Conservation (phyloP, 2,113 vertebrate species). For the Trogon surrucura region DNA sequence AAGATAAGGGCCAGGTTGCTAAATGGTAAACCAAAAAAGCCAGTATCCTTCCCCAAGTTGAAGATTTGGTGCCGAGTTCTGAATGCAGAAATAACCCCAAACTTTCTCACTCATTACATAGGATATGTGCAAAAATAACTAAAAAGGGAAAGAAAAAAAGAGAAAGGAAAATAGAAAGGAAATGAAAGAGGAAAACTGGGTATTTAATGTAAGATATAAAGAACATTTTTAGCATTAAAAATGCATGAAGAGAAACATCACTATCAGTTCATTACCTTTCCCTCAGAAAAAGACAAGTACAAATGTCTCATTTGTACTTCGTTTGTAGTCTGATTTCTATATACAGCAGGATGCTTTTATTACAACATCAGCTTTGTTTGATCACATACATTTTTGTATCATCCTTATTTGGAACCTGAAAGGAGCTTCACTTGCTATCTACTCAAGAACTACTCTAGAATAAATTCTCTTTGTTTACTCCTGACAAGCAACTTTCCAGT, state of each 20-base stretch:
- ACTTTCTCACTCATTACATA: neutral
- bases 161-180: neutral
- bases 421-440: neutral
- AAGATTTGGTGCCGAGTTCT: neutral
- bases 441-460: neutral
- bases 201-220: slow-evolving; percentile 36
- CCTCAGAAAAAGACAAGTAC: slow-evolving; percentile 11
- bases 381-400: neutral
- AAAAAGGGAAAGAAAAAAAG: neutral
- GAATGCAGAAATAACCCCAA: neutral
- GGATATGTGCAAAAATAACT: neutral
- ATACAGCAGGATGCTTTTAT: slow-evolving; percentile 25
- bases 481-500: neutral
- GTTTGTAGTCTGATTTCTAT: slow-evolving; percentile 36
- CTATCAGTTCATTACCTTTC: slow-evolving; percentile 30
- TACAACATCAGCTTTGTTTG: slow-evolving; percentile 53
- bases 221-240: slow-evolving; percentile 47
- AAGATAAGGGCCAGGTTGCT: neutral
- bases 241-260: slow-evolving; percentile 24
- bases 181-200: neutral
- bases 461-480: neutral
- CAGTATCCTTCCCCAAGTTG: neutral
- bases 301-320: slow-evolving; percentile 39
- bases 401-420: neutral
- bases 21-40: neutral